A percentile compares a stretch with the other conserved stretches of the same genome.
These are phyloP conservation scores for Acrossocheilus wenchowensis DNA, from an alignment of 2,797 vertebrate genomes.

Conservation along the genomic window DNA sequence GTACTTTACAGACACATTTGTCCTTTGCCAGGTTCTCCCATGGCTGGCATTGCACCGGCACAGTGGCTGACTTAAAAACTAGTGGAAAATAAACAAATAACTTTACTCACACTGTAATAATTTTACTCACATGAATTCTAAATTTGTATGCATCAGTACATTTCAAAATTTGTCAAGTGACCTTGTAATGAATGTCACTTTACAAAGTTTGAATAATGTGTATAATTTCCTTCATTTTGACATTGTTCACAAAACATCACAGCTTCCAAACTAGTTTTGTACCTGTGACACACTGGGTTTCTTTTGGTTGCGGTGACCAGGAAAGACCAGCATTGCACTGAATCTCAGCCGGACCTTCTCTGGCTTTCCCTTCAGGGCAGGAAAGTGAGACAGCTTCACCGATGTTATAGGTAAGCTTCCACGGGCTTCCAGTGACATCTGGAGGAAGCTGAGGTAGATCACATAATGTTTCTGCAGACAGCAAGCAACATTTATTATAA, in stretches of 20 bases:
- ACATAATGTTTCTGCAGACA: conserved; percentile 79
- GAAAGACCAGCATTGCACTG: conserved; percentile 86
- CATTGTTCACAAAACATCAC: not conserved
- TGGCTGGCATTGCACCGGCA: conserved; percentile 80
- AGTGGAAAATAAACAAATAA: not conserved
- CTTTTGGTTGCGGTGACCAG: conserved; percentile 84
- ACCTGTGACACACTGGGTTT: conserved; percentile 79
- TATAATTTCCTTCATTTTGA: not conserved
- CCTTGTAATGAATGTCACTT: not conserved
- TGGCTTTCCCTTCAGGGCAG: conserved; percentile 71
- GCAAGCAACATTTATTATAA: conserved; percentile 15
- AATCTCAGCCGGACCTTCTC: conserved; percentile 73
- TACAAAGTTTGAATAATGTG: not conserved
- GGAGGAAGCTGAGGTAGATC: conserved; percentile 70
- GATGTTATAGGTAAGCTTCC: conserved; percentile 78
- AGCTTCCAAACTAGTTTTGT: conserved; percentile 43
- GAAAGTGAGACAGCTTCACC: conserved; percentile 84
- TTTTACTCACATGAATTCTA: not conserved
- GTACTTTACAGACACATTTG: conserved; percentile 87
- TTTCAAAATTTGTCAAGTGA: not conserved
- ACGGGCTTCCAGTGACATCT: conserved; percentile 73
- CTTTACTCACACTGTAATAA: not conserved
- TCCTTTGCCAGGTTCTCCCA: conserved; percentile 84
- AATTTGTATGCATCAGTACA: not conserved
- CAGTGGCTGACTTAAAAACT: conserved; percentile 45